Evolutionary conservation across 2,797 vertebrate species (phyloP), one percentile per base, ranked within the genome.

Genomic region (Chanos chanos): DNA sequence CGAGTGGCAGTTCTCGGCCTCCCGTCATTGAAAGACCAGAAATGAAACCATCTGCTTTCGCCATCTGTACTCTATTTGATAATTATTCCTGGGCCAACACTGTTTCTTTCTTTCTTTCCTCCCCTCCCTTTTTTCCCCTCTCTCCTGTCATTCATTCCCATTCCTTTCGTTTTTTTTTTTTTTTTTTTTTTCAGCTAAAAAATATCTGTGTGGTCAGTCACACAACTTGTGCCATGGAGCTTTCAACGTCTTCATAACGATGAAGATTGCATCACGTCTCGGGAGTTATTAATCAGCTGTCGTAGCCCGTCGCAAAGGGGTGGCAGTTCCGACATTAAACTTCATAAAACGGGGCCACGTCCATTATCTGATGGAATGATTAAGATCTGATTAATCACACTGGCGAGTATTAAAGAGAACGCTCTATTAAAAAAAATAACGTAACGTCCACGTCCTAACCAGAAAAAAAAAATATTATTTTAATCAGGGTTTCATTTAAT

Each of bases 201-300:
- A 61, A 45, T 37, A 12, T 37, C 39, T 24, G 45, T 15, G 47
- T 51, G 52, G 56, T 72, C 77, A 69, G 47, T 37, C 34, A 52
- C 10, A 36, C 27, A 22, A 51, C 22, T 56, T 67, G 65, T 12
- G 53, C 77, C 66, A 50, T 34, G 12, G 51, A 79, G 82, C 85
- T 89, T 87, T 89, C 89, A 89, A 79, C 88, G 41, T 84, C 83
- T 89, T 89, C 87, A 90, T 89, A 89, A 87, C 84, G 79, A 78
- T 68, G 75, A 75, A 85, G 87, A 86, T 87, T 84, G 78, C 81
- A 87, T 86, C 83, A 66, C 70, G 75, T 84, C 81, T 71, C n/a
- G n/a, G 72, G 57, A 72, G 77, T 78, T 85, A 83, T 87, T 87
- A 86, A 85, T 85, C 80, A 79, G 74, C 81, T 68, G 51, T 70